Evolutionary conservation across 1,140 invertebrate species (phyloP).

Genomic region (Trypoxylus dichotomus): DNA sequence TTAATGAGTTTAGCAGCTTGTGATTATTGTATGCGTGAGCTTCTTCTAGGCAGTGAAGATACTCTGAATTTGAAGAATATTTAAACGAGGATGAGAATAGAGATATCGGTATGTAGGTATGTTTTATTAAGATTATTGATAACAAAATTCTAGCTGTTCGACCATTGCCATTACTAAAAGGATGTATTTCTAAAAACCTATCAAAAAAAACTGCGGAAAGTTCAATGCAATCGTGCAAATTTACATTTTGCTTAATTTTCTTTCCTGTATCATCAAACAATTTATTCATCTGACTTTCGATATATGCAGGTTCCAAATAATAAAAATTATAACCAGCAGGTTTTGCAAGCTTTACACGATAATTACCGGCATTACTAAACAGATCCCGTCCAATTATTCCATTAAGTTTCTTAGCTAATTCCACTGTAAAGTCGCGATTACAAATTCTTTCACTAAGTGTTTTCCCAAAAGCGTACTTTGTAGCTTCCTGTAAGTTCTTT

Average conservation of each 20-base stretch:
- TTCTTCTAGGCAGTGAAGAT: not conserved
- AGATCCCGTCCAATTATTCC: not conserved
- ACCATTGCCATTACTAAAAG: constrained; percentile 3
- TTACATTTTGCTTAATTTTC: not conserved
- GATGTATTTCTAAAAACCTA: not conserved
- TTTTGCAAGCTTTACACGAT: not conserved
- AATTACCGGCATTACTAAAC: not conserved
- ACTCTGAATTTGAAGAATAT: not conserved
- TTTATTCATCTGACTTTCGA: not conserved
- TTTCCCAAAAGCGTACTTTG: not conserved
- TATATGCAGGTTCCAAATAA: not conserved
- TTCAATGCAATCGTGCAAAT: not conserved
- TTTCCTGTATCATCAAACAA: not conserved
- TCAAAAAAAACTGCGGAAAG: not conserved
- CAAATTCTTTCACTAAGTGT: not conserved
- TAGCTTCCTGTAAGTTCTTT: not conserved
- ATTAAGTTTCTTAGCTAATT: not conserved
- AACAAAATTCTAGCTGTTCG: constrained; percentile 1
- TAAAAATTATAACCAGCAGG: not conserved
- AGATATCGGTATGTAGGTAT: not conserved
- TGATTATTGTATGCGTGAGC: not conserved
- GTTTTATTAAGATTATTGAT: not conserved
- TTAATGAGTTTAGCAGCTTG: not conserved
- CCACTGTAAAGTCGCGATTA: not conserved
- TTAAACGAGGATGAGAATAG: not conserved